Evolutionary conservation across 2,888 invertebrate genomes (phyloP).

Genomic region (Archips xylosteana): DNA sequence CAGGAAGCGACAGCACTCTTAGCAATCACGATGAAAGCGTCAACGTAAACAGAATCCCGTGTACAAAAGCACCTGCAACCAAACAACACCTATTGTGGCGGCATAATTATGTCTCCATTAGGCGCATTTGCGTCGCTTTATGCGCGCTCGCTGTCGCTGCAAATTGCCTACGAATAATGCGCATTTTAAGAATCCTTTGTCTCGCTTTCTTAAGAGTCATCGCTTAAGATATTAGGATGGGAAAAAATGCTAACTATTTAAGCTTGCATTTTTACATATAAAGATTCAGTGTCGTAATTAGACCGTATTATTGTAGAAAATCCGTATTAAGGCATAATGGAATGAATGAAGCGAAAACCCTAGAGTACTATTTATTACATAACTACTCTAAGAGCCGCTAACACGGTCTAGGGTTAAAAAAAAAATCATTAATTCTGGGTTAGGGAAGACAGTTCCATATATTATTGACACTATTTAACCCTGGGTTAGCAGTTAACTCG

Average conservation of each 20-base stretch:
- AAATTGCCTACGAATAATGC: conserved; percentile 29
- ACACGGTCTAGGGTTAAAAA: too few species aligned
- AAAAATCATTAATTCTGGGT: too few species aligned
- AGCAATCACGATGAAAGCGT: conserved; percentile 6
- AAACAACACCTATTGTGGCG: conserved; percentile 31
- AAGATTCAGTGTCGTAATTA: too few species aligned
- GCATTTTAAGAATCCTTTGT: conserved; percentile 32
- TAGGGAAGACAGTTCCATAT: too few species aligned
- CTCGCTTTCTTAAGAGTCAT: conserved; percentile 15
- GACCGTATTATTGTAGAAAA: too few species aligned
- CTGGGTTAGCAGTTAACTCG: too few species aligned
- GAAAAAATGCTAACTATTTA: background rate
- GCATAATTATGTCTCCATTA: conserved; percentile 40
- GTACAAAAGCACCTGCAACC: conserved; percentile 29
- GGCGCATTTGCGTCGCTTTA: conserved; percentile 30
- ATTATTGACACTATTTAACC: too few species aligned
- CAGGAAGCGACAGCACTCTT: background rate
- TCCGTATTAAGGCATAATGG: too few species aligned
- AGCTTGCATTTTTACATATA: background rate
- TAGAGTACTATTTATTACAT: too few species aligned
- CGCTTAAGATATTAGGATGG: background rate
- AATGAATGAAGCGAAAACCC: too few species aligned
- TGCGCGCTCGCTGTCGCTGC: conserved; percentile 13
- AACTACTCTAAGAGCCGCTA: too few species aligned
- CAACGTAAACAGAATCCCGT: conserved; percentile 14